Percentiles rank a stretch among this genome's conserved stretches.
These are phyloP conservation scores for Enteromius mattozi DNA, from an alignment of 2,797 vertebrate genomes.

Conservation along the genomic window DNA sequence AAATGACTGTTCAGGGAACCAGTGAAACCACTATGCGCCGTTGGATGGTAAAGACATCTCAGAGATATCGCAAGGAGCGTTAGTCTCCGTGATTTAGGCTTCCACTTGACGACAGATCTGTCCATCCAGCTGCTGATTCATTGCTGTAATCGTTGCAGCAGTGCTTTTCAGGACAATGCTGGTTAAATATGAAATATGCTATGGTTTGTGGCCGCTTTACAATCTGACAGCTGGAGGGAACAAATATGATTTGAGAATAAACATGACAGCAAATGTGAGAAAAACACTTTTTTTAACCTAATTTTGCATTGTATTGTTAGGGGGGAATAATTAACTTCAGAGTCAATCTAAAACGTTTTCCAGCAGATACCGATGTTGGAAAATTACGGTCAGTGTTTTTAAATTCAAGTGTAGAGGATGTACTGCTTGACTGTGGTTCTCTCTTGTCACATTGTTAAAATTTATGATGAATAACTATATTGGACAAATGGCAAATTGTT, in stretches of 20 bases:
- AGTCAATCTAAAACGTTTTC: not conserved
- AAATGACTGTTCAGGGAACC: slow-evolving; percentile 79
- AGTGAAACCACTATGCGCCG: slow-evolving; percentile 79
- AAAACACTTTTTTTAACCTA: too few relatives aligned
- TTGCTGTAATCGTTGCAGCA: slow-evolving; percentile 40
- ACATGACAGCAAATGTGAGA: slow-evolving; percentile 1
- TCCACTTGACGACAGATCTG: slow-evolving; percentile 18
- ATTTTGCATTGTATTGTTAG: not conserved
- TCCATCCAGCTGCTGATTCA: slow-evolving; percentile 46
- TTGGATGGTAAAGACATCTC: slow-evolving; percentile 40
- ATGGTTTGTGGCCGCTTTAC: not conserved
- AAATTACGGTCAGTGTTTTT: not conserved
- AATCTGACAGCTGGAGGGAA: not conserved
- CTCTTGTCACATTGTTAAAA: not conserved
- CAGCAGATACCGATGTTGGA: not conserved
- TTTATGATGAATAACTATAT: not conserved
- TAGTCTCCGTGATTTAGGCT: slow-evolving; percentile 31
- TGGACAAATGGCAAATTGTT: not conserved
- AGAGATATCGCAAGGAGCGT: slow-evolving; percentile 10
- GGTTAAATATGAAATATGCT: slow-evolving; percentile 15
- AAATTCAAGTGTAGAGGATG: not conserved
- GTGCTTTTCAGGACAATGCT: slow-evolving; percentile 29
- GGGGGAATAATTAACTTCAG: not conserved
- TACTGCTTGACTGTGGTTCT: slow-evolving; percentile 7
- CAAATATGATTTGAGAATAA: not conserved